Conservation (phyloP, 2,113 vertebrate species). For the Leucosticte australis region DNA sequence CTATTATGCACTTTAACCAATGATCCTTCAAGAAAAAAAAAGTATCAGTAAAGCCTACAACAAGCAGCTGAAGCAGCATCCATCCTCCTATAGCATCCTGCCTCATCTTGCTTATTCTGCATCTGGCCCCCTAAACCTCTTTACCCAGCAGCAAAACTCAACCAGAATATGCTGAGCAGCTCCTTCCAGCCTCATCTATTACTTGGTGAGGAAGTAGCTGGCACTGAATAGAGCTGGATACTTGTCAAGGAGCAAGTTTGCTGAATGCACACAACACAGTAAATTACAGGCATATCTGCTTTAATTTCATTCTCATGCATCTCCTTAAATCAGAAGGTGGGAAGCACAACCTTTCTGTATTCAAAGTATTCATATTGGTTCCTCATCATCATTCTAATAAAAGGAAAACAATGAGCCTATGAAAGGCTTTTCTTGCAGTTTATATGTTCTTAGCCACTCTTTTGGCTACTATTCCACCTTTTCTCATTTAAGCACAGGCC, state of each 20-base stretch:
- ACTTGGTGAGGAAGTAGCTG: conserved; percentile 9
- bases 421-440: neutral
- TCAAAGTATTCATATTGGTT: neutral
- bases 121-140: neutral
- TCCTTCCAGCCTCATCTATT: conserved; percentile 11
- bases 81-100: neutral
- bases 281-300: conserved; percentile 28
- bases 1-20: neutral
- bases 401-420: neutral
- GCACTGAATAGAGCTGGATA: neutral
- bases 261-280: neutral
- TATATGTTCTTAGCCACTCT: neutral
- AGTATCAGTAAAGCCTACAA: neutral
- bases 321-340: conserved; percentile 12
- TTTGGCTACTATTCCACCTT: neutral
- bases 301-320: neutral
- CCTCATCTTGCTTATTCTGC: neutral
- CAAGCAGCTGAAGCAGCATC: neutral
- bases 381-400: neutral
- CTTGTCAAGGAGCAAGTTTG: conserved; percentile 1
- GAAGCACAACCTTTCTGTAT: neutral
- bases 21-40: neutral
- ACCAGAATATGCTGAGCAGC: neutral
- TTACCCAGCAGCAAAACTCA: neutral
- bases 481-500: neutral